These are phyloP conservation scores for Phyllotreta cruciferae DNA, from an alignment of 2,888 invertebrate genomes.

Conservation along the genomic window DNA sequence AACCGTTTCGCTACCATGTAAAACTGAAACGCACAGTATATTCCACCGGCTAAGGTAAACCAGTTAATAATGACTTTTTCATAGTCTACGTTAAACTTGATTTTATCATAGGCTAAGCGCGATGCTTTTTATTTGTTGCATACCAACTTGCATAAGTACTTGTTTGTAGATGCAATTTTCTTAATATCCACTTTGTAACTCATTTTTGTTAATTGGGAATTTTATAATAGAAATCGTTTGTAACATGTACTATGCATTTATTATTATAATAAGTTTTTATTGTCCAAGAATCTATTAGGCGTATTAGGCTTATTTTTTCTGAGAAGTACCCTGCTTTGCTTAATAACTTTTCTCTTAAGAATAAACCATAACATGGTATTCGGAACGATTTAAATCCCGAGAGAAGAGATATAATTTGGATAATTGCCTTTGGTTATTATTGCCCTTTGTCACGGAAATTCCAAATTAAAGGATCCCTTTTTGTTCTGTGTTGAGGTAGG, in stretches of 20 bases:
- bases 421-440: conserved; percentile 2
- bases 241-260: too few species aligned
- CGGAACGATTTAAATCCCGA: not conserved
- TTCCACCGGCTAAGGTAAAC: conserved; percentile 37
- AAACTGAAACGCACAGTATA: conserved; percentile 20
- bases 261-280: too few species aligned
- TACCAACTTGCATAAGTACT: not conserved
- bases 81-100: conserved; percentile 28
- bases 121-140: conserved; percentile 19
- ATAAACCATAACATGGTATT: not conserved
- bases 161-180: too few species aligned
- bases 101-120: conserved; percentile 25
- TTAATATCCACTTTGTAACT: too few species aligned
- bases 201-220: too few species aligned
- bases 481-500: not conserved
- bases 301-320: too few species aligned
- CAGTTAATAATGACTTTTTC: conserved; percentile 33
- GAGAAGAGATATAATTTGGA: conserved; percentile 2
- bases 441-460: conserved; percentile 8
- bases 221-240: too few species aligned
- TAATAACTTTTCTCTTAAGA: not conserved
- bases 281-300: too few species aligned
- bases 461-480: conserved; percentile 2
- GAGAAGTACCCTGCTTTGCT: too few species aligned
- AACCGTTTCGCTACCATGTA: conserved; percentile 6